Percentiles rank a stretch among this genome's conserved stretches.
phyloP scores from a whole-genome alignment of 30 jellyfish, hydroid and myxozoan genomes.

The Phacellophora camtschatica region DNA sequence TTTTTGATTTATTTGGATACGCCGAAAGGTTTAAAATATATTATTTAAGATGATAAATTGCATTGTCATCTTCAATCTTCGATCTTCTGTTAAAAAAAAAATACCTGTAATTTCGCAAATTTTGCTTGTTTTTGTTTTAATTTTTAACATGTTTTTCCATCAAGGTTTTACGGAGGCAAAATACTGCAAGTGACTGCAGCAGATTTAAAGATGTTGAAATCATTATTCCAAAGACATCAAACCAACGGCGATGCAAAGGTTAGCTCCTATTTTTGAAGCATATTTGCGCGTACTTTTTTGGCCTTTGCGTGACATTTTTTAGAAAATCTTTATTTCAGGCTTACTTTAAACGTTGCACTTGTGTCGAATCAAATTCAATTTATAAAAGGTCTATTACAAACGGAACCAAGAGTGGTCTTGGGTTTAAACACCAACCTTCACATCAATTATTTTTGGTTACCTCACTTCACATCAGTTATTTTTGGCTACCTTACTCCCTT shows the following conservation, averaged over 20 bases:
- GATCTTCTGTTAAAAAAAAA: background rate
- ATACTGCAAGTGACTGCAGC: background rate
- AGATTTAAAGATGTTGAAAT: constrained; percentile 34
- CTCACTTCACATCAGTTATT: too few species aligned
- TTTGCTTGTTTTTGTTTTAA: background rate
- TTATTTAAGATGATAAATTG: too few species aligned
- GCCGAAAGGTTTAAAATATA: background rate
- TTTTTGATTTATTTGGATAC: background rate
- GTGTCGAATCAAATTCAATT: too few species aligned
- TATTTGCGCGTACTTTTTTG: background rate
- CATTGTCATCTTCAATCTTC: background rate
- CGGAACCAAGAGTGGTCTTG: too few species aligned
- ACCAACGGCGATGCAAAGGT: background rate
- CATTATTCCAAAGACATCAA: constrained; percentile 2
- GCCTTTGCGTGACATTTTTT: background rate
- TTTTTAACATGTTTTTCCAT: too few species aligned
- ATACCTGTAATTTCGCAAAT: background rate
- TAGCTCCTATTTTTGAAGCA: background rate
- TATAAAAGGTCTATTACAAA: too few species aligned
- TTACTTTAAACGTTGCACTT: too few species aligned
- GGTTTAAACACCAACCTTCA: too few species aligned
- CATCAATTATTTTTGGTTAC: too few species aligned
- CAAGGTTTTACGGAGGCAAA: constrained; percentile 55
- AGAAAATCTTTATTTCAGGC: too few species aligned
- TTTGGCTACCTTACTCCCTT: too few species aligned